Evolutionary conservation across 1,140 invertebrate species (phyloP).

Genomic region (Pseudomyrmex concolor): DNA sequence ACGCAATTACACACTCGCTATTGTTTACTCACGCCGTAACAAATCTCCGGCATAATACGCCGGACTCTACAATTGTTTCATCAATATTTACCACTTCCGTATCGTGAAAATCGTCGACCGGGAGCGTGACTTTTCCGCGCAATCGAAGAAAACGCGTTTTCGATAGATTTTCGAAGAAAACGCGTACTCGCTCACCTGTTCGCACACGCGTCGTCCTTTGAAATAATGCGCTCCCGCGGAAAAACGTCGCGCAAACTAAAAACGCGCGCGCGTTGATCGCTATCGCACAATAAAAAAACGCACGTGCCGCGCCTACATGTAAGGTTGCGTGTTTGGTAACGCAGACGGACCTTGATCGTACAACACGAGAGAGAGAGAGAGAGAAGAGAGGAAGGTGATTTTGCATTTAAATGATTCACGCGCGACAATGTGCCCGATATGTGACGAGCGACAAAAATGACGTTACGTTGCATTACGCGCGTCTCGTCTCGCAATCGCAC

Average conservation of each 20-base stretch:
- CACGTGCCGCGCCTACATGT: constrained; percentile 18
- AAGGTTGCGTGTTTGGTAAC: constrained; percentile 61
- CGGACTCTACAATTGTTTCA: too few relatives aligned
- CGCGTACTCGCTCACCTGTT: constrained; percentile 17
- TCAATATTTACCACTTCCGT: neutral
- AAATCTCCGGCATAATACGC: too few relatives aligned
- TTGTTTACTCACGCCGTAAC: constrained; percentile 8
- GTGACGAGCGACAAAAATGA: constrained; percentile 52
- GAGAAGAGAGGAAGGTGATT: constrained; percentile 69
- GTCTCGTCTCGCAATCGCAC: constrained; percentile 34
- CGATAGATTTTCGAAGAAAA: neutral
- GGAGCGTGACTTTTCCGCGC: neutral
- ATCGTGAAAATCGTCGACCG: neutral
- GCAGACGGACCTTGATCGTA: constrained; percentile 48
- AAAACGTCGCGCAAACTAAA: neutral
- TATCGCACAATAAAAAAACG: constrained; percentile 19
- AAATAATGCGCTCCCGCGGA: neutral
- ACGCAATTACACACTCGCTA: constrained; percentile 13
- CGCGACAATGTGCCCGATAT: constrained; percentile 13
- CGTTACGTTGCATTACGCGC: neutral
- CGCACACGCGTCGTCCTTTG: neutral
- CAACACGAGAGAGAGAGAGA: constrained; percentile 56
- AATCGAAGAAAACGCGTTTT: neutral
- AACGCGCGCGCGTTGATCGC: constrained; percentile 20
- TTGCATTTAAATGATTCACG: constrained; percentile 69